These are phyloP conservation scores for Cylindroiulus punctatus DNA, from an alignment of 2,888 invertebrate species.

Conservation along the genomic window DNA sequence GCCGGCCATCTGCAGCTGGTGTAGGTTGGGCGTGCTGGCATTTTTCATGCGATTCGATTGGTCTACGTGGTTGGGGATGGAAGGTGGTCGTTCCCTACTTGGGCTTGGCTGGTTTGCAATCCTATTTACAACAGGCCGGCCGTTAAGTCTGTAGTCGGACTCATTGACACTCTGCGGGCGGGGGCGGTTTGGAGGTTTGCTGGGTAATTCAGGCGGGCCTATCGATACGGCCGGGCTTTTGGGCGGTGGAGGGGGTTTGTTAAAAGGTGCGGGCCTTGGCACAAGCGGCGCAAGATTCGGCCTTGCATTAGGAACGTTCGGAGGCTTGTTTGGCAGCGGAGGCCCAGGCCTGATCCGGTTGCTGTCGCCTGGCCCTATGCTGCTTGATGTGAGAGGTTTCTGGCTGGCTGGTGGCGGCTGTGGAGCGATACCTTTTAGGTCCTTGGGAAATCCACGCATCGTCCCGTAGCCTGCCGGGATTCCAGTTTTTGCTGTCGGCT, in stretches of 20 bases:
- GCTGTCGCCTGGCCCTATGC: conserved; percentile 43
- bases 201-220: conserved; percentile 60
- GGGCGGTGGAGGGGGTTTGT: conserved; percentile 75
- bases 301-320: conserved; percentile 63
- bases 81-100: neutral
- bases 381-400: conserved; percentile 46
- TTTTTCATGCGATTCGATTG: conserved; percentile 37
- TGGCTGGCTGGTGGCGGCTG: conserved; percentile 71
- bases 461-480: conserved; percentile 54
- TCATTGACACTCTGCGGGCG: conserved; percentile 60
- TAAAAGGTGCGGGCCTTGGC: conserved; percentile 62
- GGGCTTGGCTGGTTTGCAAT: neutral
- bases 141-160: conserved; percentile 58
- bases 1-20: conserved; percentile 34
- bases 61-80: conserved; percentile 31
- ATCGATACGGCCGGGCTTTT: conserved; percentile 65
- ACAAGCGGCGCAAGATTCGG: conserved; percentile 67
- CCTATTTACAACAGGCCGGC: conserved; percentile 47
- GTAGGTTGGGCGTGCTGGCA: conserved; percentile 54
- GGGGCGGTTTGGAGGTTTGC: conserved; percentile 59
- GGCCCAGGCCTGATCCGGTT: conserved; percentile 58
- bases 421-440: conserved; percentile 79
- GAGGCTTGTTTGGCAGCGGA: conserved; percentile 65
- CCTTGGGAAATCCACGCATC: conserved; percentile 60
- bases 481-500: conserved; percentile 35